Conservation (phyloP, 2,888 invertebrate species). For the Loripinus fragilis region DNA sequence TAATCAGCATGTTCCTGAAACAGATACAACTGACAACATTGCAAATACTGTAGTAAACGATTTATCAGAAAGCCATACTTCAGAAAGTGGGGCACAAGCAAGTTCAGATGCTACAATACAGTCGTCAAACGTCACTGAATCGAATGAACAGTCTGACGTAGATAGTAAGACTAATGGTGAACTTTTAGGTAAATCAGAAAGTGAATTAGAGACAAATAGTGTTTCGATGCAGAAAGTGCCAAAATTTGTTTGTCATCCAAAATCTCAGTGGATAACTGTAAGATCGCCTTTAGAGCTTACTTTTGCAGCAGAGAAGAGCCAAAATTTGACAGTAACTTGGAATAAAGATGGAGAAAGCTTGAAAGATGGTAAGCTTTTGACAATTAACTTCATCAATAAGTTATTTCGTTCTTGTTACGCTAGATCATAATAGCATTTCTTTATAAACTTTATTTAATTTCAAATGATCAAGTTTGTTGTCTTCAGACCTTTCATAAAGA, state of each 20-base stretch:
- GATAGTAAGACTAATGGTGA: background rate
- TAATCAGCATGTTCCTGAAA: background rate
- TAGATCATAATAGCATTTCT: too few species aligned
- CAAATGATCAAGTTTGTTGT: too few species aligned
- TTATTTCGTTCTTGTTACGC: too few species aligned
- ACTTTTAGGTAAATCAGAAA: background rate
- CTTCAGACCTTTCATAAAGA: too few species aligned
- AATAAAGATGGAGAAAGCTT: conserved; percentile 10
- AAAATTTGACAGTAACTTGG: conserved; percentile 17
- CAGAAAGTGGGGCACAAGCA: background rate
- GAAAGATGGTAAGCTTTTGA: conserved; percentile 12
- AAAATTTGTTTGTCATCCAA: conserved; percentile 3
- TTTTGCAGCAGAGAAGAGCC: conserved; percentile 2
- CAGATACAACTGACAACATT: background rate
- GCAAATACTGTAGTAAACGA: background rate
- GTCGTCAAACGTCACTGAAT: background rate
- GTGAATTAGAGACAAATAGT: background rate
- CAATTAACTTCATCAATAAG: too few species aligned
- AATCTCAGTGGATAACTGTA: conserved; percentile 13
- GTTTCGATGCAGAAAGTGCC: background rate
- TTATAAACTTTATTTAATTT: too few species aligned
- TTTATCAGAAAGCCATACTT: background rate
- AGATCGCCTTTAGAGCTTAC: conserved; percentile 2
- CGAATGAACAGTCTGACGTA: background rate
- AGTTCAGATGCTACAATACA: background rate